Evolutionary conservation across 2,797 vertebrate species (phyloP).

Genomic region (Fistularia tabacaria): DNA sequence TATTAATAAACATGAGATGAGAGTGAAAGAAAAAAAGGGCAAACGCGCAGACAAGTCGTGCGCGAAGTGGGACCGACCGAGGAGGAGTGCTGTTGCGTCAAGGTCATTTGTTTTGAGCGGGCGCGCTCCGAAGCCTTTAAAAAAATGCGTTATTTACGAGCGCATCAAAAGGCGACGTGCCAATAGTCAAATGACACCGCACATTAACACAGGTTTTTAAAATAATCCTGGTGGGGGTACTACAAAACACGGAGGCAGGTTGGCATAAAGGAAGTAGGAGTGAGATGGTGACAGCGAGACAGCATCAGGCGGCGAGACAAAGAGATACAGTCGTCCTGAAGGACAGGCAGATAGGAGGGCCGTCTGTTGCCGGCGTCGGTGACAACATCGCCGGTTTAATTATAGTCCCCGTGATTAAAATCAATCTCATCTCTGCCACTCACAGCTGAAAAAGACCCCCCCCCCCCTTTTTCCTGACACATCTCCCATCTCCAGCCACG

Average conservation of each 20-base stretch:
- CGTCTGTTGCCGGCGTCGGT: constrained; percentile 59
- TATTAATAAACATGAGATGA: constrained; percentile 15
- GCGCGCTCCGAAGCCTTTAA: constrained; percentile 15
- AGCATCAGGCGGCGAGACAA: constrained; percentile 48
- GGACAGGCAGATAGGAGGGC: constrained; percentile 56
- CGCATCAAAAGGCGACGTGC: constrained; percentile 9
- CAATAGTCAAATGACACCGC: constrained; percentile 11
- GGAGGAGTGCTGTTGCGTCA: constrained; percentile 16
- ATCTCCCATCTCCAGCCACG: constrained; percentile 16
- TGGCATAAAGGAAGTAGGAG: constrained; percentile 6
- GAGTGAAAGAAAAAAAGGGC: constrained; percentile 14
- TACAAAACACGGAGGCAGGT: constrained; percentile 14
- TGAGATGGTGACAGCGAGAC: constrained; percentile 37
- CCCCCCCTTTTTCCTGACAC: constrained; percentile 1
- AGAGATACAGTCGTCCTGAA: constrained; percentile 55
- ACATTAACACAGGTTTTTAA: constrained; percentile 5
- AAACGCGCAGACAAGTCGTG: constrained; percentile 13
- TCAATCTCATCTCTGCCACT: constrained; percentile 68
- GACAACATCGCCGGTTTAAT: constrained; percentile 62
- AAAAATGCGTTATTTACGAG: constrained; percentile 7
- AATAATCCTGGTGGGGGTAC: not conserved
- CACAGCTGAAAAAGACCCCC: constrained; percentile 50
- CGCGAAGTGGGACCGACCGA: constrained; percentile 24
- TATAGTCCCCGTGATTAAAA: constrained; percentile 69
- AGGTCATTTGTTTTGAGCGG: constrained; percentile 29